Percentiles rank a stretch among this genome's conserved stretches.
Evolutionary conservation across 2,888 invertebrate genomes (phyloP).

Genomic region (Leptinotarsa rubiginosa): DNA sequence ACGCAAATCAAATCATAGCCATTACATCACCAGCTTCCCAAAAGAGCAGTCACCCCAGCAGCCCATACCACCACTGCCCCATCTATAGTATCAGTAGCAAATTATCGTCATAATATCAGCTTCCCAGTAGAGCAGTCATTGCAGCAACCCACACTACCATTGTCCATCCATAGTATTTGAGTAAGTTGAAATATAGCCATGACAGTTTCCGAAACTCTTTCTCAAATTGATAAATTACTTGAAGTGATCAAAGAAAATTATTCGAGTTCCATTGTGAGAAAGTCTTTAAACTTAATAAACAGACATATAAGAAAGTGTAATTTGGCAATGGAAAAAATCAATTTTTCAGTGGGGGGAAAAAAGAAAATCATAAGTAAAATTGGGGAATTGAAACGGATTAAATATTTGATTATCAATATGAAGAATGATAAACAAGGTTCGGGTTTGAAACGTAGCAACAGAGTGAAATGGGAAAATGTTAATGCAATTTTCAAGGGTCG

Average conservation of each 20-base stretch:
- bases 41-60: neutral
- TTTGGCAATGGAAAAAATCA: slow-evolving; percentile 4
- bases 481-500: slow-evolving; percentile 22
- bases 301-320: slow-evolving; percentile 10
- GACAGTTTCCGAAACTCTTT: neutral
- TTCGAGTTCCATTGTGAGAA: neutral
- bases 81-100: neutral
- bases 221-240: neutral
- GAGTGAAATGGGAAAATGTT: neutral
- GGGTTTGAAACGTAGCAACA: neutral
- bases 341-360: neutral
- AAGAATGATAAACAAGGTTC: neutral
- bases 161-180: neutral
- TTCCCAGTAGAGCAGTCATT: neutral
- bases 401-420: neutral
- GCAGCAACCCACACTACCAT: neutral
- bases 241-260: slow-evolving; percentile 8
- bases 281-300: neutral
- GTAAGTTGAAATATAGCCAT: slow-evolving; percentile 8
- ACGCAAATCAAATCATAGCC: neutral
- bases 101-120: neutral
- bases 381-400: slow-evolving; percentile 1
- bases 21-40: neutral
- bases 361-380: slow-evolving; percentile 1
- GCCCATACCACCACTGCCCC: neutral